Evolutionary conservation across 2,113 vertebrate genomes (phyloP), one percentile per base, ranked within the genome.

Genomic region (Ptychochromis oligacanthus): DNA sequence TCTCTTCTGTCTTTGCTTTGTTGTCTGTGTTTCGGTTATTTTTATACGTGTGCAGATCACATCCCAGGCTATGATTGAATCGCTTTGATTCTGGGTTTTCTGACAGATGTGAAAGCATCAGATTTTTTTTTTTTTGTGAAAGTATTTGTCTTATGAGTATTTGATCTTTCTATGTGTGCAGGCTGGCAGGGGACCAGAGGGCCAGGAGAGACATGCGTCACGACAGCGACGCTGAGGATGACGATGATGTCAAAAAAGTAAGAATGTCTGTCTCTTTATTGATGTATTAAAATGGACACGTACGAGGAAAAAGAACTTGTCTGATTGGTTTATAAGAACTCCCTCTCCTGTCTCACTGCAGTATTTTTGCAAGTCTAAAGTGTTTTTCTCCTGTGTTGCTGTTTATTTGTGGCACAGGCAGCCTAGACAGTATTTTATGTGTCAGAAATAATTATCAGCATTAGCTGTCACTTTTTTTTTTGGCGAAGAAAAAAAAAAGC

Each of bases 221-320:
- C 94, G 98, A 99, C 95, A 99, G 98, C 81, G 98, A 99, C 92
- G 97, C 97, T 91, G 98, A 99, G 93, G 98, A 99, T 80, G 98
- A 99, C 86, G 96, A 97, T 83, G 98, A 99, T 96, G 96, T 97
- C 93, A 98, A 99, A 97, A 99, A 99, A 95, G 98, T 99, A 93
- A 83, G 57, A 24, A 6, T 3, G 5, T 15, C 22, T 14, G 1
- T 28, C 15, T 20, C 14, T 61, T 34, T 49, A 2, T 46, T 22
- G 6, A 49, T 18, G 15, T 2, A 6, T 49, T 49, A 17, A 49
- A 49, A 49, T 17, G 6, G 43, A 31, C 28, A 31, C 28, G 28
- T 31, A 31, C 4, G 3, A 31, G 28, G 28, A 31, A 31, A 31
- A 31, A 31, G 28, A 31, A 31, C 28, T 31, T 31, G 28, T 31